Percentiles rank a stretch among this genome's conserved stretches.
Evolutionary conservation across 2,888 invertebrate species (phyloP).

Genomic region (Platynereis dumerilii): DNA sequence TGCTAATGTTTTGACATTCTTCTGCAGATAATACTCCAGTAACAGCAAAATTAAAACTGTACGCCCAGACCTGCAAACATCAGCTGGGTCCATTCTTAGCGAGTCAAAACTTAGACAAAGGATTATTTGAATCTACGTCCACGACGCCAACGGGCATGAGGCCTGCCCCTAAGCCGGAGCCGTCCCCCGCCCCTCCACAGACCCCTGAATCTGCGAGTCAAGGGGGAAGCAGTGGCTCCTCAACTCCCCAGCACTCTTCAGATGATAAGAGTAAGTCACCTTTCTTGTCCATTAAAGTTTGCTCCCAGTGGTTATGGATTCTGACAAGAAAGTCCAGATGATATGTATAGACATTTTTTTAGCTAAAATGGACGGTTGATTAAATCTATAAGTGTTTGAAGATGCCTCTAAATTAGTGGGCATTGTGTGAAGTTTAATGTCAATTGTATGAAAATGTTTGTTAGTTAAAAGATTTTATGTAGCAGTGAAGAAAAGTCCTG

Average conservation of each 20-base stretch:
- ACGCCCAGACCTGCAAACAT: slow-evolving; percentile 78
- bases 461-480: no score
- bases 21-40: slow-evolving; percentile 71
- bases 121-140: slow-evolving; percentile 70
- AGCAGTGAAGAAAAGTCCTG: no score
- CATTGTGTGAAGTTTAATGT: no score
- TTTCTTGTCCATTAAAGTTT: no score
- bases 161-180: slow-evolving; percentile 19
- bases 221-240: slow-evolving; percentile 31
- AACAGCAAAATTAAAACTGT: slow-evolving; percentile 83
- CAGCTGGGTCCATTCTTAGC: slow-evolving; percentile 72
- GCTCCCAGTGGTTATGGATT: no score
- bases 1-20: no score
- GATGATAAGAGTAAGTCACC: slow-evolving; percentile 26
- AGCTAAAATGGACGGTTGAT: no score
- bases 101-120: slow-evolving; percentile 77
- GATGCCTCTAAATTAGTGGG: no score
- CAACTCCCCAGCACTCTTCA: slow-evolving; percentile 32
- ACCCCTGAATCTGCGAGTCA: slow-evolving; percentile 25
- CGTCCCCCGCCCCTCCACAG: slow-evolving; percentile 22
- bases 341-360: no score
- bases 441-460: no score
- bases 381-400: no score
- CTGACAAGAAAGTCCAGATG: no score
- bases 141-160: background rate